These are phyloP conservation scores for Hypsopygia costalis DNA, from an alignment of 2,888 invertebrate genomes.

Conservation along the genomic window DNA sequence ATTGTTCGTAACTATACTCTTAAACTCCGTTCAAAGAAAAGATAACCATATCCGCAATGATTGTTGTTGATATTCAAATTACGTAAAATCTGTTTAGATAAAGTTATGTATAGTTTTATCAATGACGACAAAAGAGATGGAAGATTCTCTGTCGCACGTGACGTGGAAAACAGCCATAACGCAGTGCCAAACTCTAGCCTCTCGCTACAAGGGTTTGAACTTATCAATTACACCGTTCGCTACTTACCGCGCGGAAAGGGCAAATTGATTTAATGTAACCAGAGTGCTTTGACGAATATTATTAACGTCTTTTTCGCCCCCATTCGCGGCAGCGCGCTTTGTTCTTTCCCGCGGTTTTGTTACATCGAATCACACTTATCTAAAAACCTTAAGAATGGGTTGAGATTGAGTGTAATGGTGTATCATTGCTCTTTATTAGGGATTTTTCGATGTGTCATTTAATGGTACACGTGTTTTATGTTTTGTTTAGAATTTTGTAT, in stretches of 20 bases:
- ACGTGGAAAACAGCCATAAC: constrained; percentile 42
- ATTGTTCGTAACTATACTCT: too few species aligned
- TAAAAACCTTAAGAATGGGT: constrained; percentile 38
- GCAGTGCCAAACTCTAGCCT: constrained; percentile 71
- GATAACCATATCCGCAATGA: too few species aligned
- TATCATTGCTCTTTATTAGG: constrained; percentile 7
- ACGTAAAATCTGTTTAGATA: too few species aligned
- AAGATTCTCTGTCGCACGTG: constrained; percentile 35
- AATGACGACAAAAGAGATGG: constrained; percentile 15
- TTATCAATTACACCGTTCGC: constrained; percentile 81
- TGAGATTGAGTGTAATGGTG: constrained; percentile 20
- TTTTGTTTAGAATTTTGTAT: background rate
- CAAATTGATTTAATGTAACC: constrained; percentile 81
- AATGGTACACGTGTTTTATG: background rate
- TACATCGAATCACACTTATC: constrained; percentile 76
- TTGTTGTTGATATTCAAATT: too few species aligned
- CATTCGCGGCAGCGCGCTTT: constrained; percentile 62
- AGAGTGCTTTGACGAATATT: constrained; percentile 81
- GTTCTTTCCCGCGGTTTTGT: constrained; percentile 72
- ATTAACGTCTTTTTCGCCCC: constrained; percentile 80
- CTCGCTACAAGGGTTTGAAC: constrained; percentile 79
- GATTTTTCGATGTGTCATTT: background rate
- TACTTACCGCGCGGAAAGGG: constrained; percentile 80
- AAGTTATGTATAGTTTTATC: background rate
- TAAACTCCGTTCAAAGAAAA: too few species aligned